Evolutionary conservation across 2,797 vertebrate species (phyloP), one percentile per base, ranked within the genome.

Genomic region (Remorina albescens): DNA sequence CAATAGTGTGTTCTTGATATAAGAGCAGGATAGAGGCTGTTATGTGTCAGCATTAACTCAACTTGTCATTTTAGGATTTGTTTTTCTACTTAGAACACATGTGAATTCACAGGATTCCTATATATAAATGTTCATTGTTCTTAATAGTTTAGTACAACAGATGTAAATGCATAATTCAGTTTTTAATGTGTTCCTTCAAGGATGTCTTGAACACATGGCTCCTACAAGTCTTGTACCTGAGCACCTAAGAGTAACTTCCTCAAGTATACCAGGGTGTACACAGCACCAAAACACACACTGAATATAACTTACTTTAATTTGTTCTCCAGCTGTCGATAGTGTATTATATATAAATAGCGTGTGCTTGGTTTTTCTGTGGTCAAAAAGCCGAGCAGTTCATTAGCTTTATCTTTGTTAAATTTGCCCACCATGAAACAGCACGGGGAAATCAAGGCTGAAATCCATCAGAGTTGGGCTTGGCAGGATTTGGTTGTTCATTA

Each of bases 401-500:
- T 92, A 91, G 77, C 80, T 71, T 89, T 86, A 89, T 92, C 86
- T 91, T 64, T 26, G 77, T 78, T 67, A 88, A 80, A 90, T 88
- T 87, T 89, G 76, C 80, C 77, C 88, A 83, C 78, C 71, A 79
- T 66, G 54, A 78, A 89, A 83, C 90, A 86, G 87, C 81, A 49
- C 34, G 30, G 81, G 84, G 85, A 90, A 86, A 90, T 84, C 82
- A 87, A 87, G 83, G 76, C 77, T 84, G 70, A 86, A 86, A 88
- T 88, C 83, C 59, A 23, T 79, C 67, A 37, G 87, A 86, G 64
- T 68, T 86, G 78, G 76, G 65, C 89, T 86, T 91, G 89, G 91
- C 90, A 89, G 77, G 88, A 83, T 87, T 88, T 81, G 84, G 76
- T 83, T 93, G 89, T 89, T 91, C 83, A 91, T 91, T 93, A 93